phyloP scores from a whole-genome alignment of 2,888 invertebrate genomes.

The Aphidius colemani region DNA sequence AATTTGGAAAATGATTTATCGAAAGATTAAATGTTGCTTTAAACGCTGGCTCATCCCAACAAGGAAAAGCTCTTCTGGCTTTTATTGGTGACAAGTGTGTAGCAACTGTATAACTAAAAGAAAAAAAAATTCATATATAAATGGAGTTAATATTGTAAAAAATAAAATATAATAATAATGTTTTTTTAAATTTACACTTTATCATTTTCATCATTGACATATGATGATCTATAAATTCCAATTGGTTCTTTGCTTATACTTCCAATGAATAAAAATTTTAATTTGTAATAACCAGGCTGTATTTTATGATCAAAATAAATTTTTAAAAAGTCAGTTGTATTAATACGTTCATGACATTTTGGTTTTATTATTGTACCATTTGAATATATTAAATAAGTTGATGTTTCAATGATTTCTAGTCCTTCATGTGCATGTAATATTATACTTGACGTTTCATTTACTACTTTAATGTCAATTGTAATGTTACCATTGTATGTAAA shows the following conservation, averaged over 20 bases:
- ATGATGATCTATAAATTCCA: conserved; percentile 72
- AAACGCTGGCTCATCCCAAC: conserved; percentile 73
- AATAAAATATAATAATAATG: conserved; percentile 4
- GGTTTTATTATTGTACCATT: conserved; percentile 27
- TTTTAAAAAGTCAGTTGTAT: conserved; percentile 28
- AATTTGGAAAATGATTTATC: conserved; percentile 64
- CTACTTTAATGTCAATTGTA: conserved; percentile 29
- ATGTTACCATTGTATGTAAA: conserved; percentile 37
- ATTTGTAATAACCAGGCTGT: conserved; percentile 62
- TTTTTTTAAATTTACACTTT: conserved; percentile 44
- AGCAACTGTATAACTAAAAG: conserved; percentile 64
- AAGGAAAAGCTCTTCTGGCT: conserved; percentile 73
- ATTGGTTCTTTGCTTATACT: conserved; percentile 65
- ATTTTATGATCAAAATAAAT: conserved; percentile 26
- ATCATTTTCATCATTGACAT: conserved; percentile 61
- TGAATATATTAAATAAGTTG: conserved; percentile 36
- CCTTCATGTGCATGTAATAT: conserved; percentile 57
- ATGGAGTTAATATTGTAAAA: background rate
- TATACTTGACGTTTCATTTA: conserved; percentile 51
- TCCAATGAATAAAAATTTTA: conserved; percentile 65
- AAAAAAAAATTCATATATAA: background rate
- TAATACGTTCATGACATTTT: conserved; percentile 34
- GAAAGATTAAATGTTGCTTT: conserved; percentile 72
- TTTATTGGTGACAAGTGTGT: conserved; percentile 71
- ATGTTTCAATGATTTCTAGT: conserved; percentile 49